Evolutionary conservation across 1,140 invertebrate species (phyloP), one percentile per base, ranked within the genome.

Genomic region (Potamilus streckersoni): DNA sequence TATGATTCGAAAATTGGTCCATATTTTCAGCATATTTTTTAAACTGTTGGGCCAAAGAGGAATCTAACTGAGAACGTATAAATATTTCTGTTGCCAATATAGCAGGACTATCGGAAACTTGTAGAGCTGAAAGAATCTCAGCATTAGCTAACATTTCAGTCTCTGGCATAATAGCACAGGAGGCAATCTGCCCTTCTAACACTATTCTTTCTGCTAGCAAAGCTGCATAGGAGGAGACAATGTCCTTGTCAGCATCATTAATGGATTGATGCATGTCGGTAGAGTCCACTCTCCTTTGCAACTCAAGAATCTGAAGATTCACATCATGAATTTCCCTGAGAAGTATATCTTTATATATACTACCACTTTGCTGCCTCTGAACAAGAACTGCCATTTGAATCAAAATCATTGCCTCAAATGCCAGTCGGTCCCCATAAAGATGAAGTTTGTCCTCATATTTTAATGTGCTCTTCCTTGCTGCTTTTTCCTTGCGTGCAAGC

Each of bases 131-230:
- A n/a, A 81, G 62, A 27, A 81, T 76, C 20, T 79, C 76, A n/a
- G 79, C 74, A 69, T 74, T 80, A 71, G 83, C 79, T 63, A 72
- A 80, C 15, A 60, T 76, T 56, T 85, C 80, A 71, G 78, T 38
- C 31, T 83, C 81, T 20, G 81, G 73, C 38, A 82, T 81, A 73
- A 83, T 82, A 19, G 77, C 73, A 76, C 75, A 78, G 16, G 82
- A 82, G 59, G 78, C 82, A 49, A 87, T 60, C 31, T 86, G 84
- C 27, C 85, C 84, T 67, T 86, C 83, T 17, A 88, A 60, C 15
- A 87, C 76, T 62, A 88, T 83, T 72, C 84, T 87, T 69, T 88
- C 85, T 20, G 86, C 83, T 73, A 88, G 75, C 27, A 88, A 74
- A 64, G 81, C 80, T 69, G 82, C 82, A 77, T 87, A 87, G 20